Evolutionary conservation across 2,113 vertebrate species (phyloP).

Genomic region (Pelobates fuscus): DNA sequence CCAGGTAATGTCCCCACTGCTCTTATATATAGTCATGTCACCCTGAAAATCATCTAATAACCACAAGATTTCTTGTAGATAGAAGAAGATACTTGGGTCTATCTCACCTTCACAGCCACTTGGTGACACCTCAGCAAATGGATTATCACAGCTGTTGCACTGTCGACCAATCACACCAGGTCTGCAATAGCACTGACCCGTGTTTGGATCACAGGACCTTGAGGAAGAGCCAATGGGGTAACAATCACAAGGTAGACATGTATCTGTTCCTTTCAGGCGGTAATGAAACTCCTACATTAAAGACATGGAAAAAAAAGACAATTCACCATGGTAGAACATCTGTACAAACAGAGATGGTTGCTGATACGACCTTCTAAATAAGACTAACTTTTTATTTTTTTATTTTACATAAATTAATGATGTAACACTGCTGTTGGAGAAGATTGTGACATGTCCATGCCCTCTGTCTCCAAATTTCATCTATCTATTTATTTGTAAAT

Average conservation of each 20-base stretch:
- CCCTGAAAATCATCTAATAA: neutral
- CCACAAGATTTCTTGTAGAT: neutral
- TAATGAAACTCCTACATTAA: slow-evolving; percentile 90
- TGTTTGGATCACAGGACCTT: slow-evolving; percentile 85
- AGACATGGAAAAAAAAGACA: neutral
- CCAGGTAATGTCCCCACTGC: no score
- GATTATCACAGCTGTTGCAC: slow-evolving; percentile 93
- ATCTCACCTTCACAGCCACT: slow-evolving; percentile 88
- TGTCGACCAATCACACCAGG: slow-evolving; percentile 93
- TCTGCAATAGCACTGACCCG: slow-evolving; percentile 88
- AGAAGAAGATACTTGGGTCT: neutral
- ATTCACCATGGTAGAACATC: no score
- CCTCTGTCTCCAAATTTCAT: no score
- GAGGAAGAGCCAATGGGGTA: slow-evolving; percentile 94
- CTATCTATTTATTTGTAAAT: no score
- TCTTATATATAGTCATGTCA: neutral
- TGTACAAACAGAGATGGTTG: no score
- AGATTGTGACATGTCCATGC: no score
- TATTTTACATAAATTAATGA: no score
- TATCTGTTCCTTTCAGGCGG: slow-evolving; percentile 77
- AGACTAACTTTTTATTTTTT: no score
- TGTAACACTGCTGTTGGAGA: no score
- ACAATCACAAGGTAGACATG: slow-evolving; percentile 94
- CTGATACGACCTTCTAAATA: no score
- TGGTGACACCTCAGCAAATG: slow-evolving; percentile 93